phyloP scores from a whole-genome alignment of 1,140 invertebrate genomes.

The Apis mellifera region Amel_HAv3.1 CM009946.2:2976001-2976500 shows the following conservation, averaged over 20 bases:
- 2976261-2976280: background rate
- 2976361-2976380: no score
- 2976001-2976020: constrained; percentile 45
- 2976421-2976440: no score
- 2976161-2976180: background rate
- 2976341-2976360: no score
- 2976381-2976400: no score
- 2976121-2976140: background rate
- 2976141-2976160: background rate
- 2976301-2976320: no score
- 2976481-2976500: background rate
- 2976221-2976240: background rate
- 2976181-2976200: background rate
- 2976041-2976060: constrained; percentile 34
- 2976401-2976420: no score
- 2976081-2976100: background rate
- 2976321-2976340: no score
- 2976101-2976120: background rate
- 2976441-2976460: no score
- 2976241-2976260: background rate
- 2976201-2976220: background rate
- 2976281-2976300: background rate
- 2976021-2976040: constrained; percentile 2
- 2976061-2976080: background rate
- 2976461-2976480: background rate